Evolutionary conservation across 2,888 invertebrate genomes (phyloP).

Genomic region (Aporophyla lueneburgensis): DNA sequence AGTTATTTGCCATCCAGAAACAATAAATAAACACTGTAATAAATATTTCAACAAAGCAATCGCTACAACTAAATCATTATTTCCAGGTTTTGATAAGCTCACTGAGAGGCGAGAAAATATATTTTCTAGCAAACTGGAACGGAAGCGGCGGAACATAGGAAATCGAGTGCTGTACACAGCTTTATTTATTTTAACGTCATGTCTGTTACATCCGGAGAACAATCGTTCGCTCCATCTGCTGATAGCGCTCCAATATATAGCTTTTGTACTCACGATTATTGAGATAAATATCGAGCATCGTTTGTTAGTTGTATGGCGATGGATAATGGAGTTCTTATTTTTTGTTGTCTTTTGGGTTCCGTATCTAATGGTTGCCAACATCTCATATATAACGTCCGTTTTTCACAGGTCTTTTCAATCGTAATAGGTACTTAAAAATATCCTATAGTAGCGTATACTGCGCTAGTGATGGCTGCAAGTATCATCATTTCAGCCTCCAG

Average conservation of each 20-base stretch:
- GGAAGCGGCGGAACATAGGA: constrained; percentile 84
- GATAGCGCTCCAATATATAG: constrained; percentile 77
- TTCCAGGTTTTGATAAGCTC: constrained; percentile 77
- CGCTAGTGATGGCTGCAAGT: no score
- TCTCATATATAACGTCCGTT: no score
- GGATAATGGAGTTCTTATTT: constrained; percentile 50
- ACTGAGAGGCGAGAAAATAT: constrained; percentile 78
- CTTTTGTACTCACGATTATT: constrained; percentile 64
- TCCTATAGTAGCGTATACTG: no score
- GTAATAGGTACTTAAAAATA: no score
- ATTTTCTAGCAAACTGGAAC: constrained; percentile 75
- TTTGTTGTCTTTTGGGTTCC: constrained; percentile 26
- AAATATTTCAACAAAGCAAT: constrained; percentile 56
- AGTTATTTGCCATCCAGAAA: not conserved
- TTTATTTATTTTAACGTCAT: constrained; percentile 89
- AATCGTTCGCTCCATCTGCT: constrained; percentile 79
- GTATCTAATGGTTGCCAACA: no score
- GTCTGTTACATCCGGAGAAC: constrained; percentile 84
- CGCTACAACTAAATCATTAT: constrained; percentile 72
- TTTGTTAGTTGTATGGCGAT: constrained; percentile 39
- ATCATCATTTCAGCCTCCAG: no score
- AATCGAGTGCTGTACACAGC: constrained; percentile 83
- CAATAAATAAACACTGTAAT: constrained; percentile 31
- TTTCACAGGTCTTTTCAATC: no score
- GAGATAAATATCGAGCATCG: constrained; percentile 61